Evolutionary conservation across 2,888 invertebrate genomes (phyloP).

Genomic region (Ormyrus pomaceus): DNA sequence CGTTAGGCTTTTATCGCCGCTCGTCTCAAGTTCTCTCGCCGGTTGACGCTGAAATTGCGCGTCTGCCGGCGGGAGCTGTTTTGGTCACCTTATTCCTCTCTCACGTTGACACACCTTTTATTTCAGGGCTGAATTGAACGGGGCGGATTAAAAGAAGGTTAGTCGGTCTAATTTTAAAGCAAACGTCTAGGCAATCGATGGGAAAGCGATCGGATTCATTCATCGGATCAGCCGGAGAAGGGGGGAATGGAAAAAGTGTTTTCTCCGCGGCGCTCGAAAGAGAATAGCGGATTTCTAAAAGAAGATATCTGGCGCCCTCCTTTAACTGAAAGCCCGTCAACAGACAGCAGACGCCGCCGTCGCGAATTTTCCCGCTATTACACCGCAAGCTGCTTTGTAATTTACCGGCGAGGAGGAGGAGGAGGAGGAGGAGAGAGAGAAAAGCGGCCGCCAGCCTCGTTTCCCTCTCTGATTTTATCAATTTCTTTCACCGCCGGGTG

Average conservation of each 20-base stretch:
- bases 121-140: too few species aligned
- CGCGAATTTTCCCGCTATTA: constrained; percentile 54
- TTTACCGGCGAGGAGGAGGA: constrained; percentile 49
- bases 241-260: background rate
- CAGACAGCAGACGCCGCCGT: constrained; percentile 7
- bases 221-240: background rate
- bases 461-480: constrained; percentile 60
- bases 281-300: constrained; percentile 12
- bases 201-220: background rate
- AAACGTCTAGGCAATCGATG: too few species aligned
- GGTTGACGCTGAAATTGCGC: too few species aligned
- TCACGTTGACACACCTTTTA: too few species aligned
- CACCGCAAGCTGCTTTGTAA: constrained; percentile 57
- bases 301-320: constrained; percentile 2
- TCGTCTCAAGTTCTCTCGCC: too few species aligned
- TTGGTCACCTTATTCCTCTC: too few species aligned
- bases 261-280: background rate
- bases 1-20: too few species aligned
- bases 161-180: too few species aligned
- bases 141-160: too few species aligned
- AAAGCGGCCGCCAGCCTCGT: constrained; percentile 42
- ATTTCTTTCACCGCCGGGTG: constrained; percentile 55
- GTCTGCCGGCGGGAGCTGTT: too few species aligned
- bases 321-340: constrained; percentile 23
- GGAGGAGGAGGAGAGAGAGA: background rate